Conservation (phyloP, 2,888 invertebrate species). For the Drosophila flavopinicola region DNA sequence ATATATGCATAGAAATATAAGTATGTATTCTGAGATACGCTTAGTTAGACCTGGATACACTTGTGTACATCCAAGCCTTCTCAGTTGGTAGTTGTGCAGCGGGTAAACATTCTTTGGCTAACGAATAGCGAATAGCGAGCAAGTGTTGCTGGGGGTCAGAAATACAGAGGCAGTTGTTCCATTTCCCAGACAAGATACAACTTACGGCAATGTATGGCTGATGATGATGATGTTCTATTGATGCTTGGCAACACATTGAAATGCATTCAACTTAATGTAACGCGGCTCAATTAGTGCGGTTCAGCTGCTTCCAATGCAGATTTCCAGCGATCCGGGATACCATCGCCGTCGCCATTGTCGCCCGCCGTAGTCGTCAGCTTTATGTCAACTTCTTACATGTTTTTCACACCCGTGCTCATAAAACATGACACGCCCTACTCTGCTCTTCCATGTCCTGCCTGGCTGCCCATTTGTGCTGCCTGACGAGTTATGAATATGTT, state of each 20-base stretch:
- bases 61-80: neutral
- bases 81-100: slow-evolving; percentile 5
- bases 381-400: slow-evolving; percentile 83
- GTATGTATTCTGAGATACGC: neutral
- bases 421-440: slow-evolving; percentile 58
- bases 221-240: slow-evolving; percentile 41
- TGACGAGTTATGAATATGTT: slow-evolving; percentile 70
- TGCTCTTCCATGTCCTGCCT: too few species aligned
- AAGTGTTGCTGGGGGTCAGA: slow-evolving; percentile 28
- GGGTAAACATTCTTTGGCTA: slow-evolving; percentile 20
- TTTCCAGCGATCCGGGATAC: slow-evolving; percentile 48
- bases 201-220: slow-evolving; percentile 17
- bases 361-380: slow-evolving; percentile 55
- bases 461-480: slow-evolving; percentile 72
- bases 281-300: slow-evolving; percentile 85
- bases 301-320: slow-evolving; percentile 82
- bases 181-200: slow-evolving; percentile 61
- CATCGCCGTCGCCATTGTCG: slow-evolving; percentile 44
- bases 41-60: neutral
- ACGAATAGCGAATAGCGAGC: too few species aligned
- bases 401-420: slow-evolving; percentile 84
- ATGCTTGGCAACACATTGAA: slow-evolving; percentile 81
- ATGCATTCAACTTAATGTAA: slow-evolving; percentile 84
- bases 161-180: slow-evolving; percentile 56
- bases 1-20: neutral